Base-by-base conservation (phyloP, 2,888 invertebrate species). In the Leptinotarsa juncta region DNA sequence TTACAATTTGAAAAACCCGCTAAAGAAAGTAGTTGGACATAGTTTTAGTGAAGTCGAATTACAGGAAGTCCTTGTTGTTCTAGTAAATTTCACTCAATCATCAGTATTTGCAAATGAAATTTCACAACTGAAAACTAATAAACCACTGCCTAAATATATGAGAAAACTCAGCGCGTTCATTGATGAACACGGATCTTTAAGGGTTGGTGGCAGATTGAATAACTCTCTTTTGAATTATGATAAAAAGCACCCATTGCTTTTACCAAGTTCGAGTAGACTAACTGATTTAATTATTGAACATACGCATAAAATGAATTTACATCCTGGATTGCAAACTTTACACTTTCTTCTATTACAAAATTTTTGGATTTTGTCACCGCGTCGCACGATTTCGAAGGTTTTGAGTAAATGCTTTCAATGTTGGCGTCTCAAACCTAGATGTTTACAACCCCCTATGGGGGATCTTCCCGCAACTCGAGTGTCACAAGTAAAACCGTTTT, bases 201-300 rank as follows among this genome's bases (percentile, higher is more conserved):
- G 77, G n/a, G 78, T 78, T 12, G 78, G 78, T n/a, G 77, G 78
- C 18, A 66, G 79, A 20, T 49, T 78, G 26, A 15, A 68, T 48
- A 66, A 77, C 49, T 75, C 77, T 1, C 3, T 23, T 26, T 48
- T 79, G 23, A 16, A 48, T 51, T 68, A 60, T 68, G 72, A 76
- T 65, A 67, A 69, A 65, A 79, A 79, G 49, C 74, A 77, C 67
- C 78, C 77, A 10, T 10, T 65, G 23, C n/a, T 71, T 14, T 42
- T 71, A 32, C 53, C 70, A 32, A 68, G 62, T 20, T 16, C 20
- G 14, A n/a, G 18, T 67, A 16, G 50, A 50, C 60, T 72, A 20
- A 50, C 72, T 23, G 50, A 48, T 2, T n/a, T 62, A n/a, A 55
- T 72, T n/a, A 55, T 72, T 15, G 50, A 60, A 49, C 23, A 62